Percentiles rank a stretch among this genome's conserved stretches.
Evolutionary conservation across 2,797 vertebrate genomes (phyloP).

Genomic region (Falco columbarius): DNA sequence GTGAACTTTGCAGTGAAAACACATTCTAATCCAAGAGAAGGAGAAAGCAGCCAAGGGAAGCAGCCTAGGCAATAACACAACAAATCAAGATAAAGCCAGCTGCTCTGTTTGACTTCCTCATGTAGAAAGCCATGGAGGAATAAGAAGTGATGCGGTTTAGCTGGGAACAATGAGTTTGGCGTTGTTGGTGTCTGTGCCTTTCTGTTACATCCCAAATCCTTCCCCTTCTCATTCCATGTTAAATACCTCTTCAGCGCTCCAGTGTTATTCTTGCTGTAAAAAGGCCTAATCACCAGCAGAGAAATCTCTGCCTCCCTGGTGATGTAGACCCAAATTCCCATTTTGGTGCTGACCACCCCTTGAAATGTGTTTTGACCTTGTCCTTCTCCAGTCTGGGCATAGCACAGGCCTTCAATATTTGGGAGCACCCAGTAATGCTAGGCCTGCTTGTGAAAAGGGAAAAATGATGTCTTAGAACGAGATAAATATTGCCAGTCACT

Average conservation of each 20-base stretch:
- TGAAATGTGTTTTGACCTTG: background rate
- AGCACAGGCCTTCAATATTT: background rate
- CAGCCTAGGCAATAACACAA: background rate
- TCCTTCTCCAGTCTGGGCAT: background rate
- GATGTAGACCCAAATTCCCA: background rate
- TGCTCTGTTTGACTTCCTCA: background rate
- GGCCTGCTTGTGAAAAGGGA: background rate
- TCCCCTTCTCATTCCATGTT: background rate
- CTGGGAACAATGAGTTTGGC: fast-evolving
- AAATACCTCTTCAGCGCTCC: background rate
- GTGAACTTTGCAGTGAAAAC: background rate
- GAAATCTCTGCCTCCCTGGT: background rate
- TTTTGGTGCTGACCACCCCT: background rate
- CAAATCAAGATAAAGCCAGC: background rate
- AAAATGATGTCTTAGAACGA: background rate
- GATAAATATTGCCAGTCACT: background rate
- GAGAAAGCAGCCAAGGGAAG: background rate
- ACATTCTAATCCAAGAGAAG: background rate
- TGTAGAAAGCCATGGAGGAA: background rate
- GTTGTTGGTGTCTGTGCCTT: background rate
- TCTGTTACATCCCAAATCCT: background rate
- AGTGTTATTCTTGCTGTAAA: background rate
- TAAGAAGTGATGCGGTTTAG: background rate
- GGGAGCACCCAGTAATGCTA: background rate
- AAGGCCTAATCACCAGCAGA: background rate